phyloP scores from a whole-genome alignment of 1,140 invertebrate genomes.

The Apocrypta bakeri region DNA sequence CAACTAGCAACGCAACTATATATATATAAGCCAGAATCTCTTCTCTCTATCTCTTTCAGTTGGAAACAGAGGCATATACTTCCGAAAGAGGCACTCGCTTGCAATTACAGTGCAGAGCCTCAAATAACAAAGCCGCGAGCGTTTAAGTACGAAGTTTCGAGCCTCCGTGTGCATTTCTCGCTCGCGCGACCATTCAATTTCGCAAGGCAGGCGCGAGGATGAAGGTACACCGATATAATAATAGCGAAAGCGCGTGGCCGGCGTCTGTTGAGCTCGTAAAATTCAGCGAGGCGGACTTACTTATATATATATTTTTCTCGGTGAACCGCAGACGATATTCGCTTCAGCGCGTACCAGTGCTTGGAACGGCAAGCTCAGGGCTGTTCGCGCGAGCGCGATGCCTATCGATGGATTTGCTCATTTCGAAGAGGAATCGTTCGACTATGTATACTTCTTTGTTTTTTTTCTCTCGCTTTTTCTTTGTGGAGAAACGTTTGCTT shows the following conservation, averaged over 20 bases:
- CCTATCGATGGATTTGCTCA: not conserved
- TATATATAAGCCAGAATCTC: not conserved
- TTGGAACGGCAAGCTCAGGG: too few relatives aligned
- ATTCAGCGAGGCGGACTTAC: not conserved
- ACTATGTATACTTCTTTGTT: not conserved
- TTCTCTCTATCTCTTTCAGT: not conserved
- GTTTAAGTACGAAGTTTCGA: conserved; percentile 1
- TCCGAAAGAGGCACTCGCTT: not conserved
- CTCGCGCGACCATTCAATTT: conserved; percentile 7
- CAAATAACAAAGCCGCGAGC: conserved; percentile 16
- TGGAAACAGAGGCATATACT: not conserved
- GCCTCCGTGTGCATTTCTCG: not conserved
- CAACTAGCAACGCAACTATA: not conserved
- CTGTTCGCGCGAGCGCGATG: not conserved
- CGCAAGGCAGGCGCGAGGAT: conserved; percentile 30
- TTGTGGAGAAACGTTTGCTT: not conserved
- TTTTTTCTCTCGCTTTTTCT: not conserved
- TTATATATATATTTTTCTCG: not conserved
- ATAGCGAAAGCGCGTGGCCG: conserved; percentile 34
- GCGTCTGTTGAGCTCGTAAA: conserved; percentile 24
- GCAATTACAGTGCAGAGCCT: conserved; percentile 1
- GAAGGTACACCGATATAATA: conserved; percentile 23
- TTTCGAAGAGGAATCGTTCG: not conserved
- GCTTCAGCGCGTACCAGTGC: not conserved
- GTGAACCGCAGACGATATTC: not conserved